A percentile compares a stretch with the other conserved stretches of the same genome.
Evolutionary conservation across 1,140 invertebrate species (phyloP).

Genomic region (Gonatopus flavifemur): DNA sequence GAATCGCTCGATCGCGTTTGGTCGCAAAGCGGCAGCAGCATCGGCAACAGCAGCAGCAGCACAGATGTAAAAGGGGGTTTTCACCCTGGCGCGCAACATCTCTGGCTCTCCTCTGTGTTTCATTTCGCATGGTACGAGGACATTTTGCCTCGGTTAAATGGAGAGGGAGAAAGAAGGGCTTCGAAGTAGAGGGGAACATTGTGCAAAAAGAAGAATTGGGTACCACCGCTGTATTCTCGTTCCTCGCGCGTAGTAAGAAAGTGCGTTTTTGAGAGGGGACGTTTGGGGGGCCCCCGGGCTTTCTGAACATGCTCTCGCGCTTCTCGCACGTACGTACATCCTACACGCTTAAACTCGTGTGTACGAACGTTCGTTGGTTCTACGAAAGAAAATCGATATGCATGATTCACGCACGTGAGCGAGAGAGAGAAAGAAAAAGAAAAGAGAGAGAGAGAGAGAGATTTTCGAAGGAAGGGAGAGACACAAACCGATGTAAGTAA

Average conservation of each 20-base stretch:
- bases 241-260: not conserved
- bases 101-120: too few relatives aligned
- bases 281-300: not conserved
- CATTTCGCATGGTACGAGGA: too few relatives aligned
- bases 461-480: constrained; percentile 14
- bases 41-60: too few relatives aligned
- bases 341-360: not conserved
- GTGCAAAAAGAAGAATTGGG: constrained; percentile 1
- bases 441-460: constrained; percentile 6
- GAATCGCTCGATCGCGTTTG: too few relatives aligned
- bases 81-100: too few relatives aligned
- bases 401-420: constrained; percentile 55
- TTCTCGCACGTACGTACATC: constrained; percentile 1
- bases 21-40: too few relatives aligned
- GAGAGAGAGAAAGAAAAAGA: constrained; percentile 18
- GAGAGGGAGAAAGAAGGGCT: constrained; percentile 8
- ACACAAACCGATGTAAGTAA: constrained; percentile 7
- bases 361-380: too few relatives aligned
- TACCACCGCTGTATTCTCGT: not conserved
- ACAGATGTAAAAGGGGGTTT: too few relatives aligned
- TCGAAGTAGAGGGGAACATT: constrained; percentile 7
- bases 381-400: constrained; percentile 58
- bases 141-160: constrained; percentile 12
- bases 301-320: too few relatives aligned
- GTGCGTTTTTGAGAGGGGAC: not conserved